Evolutionary conservation across 2,797 vertebrate genomes (phyloP).

Genomic region (Sebastes minor): DNA sequence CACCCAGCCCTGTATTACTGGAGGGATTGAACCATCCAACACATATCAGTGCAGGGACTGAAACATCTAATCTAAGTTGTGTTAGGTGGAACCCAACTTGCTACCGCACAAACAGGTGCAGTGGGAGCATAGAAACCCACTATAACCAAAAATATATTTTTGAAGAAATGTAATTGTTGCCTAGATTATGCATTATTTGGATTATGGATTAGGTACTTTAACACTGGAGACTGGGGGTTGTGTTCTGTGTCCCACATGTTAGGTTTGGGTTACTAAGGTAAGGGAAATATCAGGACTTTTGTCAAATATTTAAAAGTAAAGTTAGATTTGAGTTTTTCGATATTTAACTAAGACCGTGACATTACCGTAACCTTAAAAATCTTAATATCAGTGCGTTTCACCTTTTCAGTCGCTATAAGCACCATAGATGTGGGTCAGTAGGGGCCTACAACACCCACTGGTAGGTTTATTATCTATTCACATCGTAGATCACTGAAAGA

Average conservation of each 20-base stretch:
- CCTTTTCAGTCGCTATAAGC: too few species aligned
- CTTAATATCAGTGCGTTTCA: too few species aligned
- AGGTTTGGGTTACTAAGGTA: not conserved
- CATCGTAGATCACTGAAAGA: too few species aligned
- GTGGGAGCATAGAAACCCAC: not conserved
- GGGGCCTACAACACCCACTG: too few species aligned
- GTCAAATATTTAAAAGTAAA: not conserved
- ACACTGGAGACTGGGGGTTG: not conserved
- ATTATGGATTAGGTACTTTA: not conserved
- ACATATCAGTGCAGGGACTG: constrained; percentile 8
- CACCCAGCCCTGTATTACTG: constrained; percentile 1
- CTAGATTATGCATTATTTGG: not conserved
- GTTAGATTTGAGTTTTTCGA: not conserved
- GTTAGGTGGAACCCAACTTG: not conserved
- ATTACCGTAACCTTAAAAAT: not conserved
- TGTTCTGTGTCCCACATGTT: not conserved
- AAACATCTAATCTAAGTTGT: constrained; percentile 28
- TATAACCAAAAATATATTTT: not conserved
- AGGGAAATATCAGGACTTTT: not conserved
- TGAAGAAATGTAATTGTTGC: not conserved
- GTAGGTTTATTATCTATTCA: too few species aligned
- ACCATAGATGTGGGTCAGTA: too few species aligned
- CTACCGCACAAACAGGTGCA: not conserved
- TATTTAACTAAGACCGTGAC: not conserved
- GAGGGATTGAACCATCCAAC: constrained; percentile 22